Base-by-base conservation (phyloP, 2,797 vertebrate genomes). In the Myotis planiceps region DNA sequence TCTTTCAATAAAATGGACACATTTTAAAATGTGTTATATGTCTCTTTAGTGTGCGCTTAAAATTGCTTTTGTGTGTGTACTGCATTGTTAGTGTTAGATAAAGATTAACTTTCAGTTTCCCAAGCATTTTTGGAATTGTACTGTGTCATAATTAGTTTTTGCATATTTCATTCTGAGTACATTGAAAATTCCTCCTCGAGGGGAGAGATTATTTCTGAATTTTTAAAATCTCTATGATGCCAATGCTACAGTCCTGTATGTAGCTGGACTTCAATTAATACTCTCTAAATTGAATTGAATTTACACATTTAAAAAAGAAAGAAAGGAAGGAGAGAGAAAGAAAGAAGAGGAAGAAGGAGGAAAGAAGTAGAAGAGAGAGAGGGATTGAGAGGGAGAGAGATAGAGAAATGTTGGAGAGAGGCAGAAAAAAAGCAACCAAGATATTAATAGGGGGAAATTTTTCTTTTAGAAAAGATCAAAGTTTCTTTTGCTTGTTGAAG, bases 1-100 rank as follows among this genome's bases (percentile, higher is more conserved):
- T 75, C 58, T 90, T 80, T 87, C 69, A 90, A 34, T 74, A 90
- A 81, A 92, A 75, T n/a, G 80, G 81, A 49, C 32, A 51, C n/a
- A 51, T 42, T 60, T 83, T 2, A 19, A 90, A 90, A 84, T 79
- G 10, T 87, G 10, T 51, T 87, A 32, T 42, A 63, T 18, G 1
- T 69, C 87, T 45, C 16, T n/a, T 80, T 74, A 66, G 68, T 78
- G 94, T 75, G 10, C 2, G 58, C 93, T 91, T 65, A 82, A 69
- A 37, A 55, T 47, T 76, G 25, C 5, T 81, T 88, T 84, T 84
- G 10, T 23, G 29, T 69, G 9, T 53, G 39, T 25, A 0, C 25
- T 63, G 14, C 2, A 72, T 53, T 79, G 71, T 69, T 92, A 72
- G 8, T 49, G 86, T 81, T 84, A 83, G 89, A 34, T 23, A 2